Evolutionary conservation across 1,140 invertebrate genomes (phyloP).

Genomic region (Drosophila triauraria): DNA sequence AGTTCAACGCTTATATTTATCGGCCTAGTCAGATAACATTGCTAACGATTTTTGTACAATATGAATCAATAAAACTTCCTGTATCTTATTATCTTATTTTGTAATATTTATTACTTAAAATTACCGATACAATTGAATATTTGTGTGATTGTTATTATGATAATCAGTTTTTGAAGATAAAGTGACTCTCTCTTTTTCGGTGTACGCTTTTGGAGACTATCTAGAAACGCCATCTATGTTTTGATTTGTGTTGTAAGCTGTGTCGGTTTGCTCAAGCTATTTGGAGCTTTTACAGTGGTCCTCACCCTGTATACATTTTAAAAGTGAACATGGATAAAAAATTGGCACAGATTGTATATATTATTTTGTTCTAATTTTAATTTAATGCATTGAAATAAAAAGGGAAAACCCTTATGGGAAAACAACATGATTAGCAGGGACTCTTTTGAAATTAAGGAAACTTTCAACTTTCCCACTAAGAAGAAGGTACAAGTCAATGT

Average conservation of each 20-base stretch:
- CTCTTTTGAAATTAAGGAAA: not conserved
- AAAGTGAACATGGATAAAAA: not conserved
- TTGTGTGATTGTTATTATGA: too few relatives aligned
- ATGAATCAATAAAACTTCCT: too few relatives aligned
- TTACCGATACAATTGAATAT: too few relatives aligned
- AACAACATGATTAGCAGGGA: not conserved
- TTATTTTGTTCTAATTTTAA: not conserved
- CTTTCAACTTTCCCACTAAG: not conserved
- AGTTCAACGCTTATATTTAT: too few relatives aligned
- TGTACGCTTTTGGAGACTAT: not conserved
- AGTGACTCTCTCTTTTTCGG: too few relatives aligned
- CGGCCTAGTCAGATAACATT: too few relatives aligned
- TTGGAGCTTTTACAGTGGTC: conserved; percentile 8
- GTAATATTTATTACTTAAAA: too few relatives aligned
- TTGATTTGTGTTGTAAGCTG: not conserved
- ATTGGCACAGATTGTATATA: not conserved
- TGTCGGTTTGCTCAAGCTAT: not conserved
- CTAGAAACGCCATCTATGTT: conserved; percentile 7
- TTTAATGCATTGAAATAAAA: not conserved
- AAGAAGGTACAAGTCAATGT: not conserved
- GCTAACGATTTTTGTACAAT: too few relatives aligned
- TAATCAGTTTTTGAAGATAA: too few relatives aligned
- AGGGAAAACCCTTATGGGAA: not conserved
- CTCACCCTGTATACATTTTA: not conserved
- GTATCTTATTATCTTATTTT: too few relatives aligned